Base-by-base conservation (phyloP, 1,140 invertebrate species). In the Drosophila ambigua region DNA sequence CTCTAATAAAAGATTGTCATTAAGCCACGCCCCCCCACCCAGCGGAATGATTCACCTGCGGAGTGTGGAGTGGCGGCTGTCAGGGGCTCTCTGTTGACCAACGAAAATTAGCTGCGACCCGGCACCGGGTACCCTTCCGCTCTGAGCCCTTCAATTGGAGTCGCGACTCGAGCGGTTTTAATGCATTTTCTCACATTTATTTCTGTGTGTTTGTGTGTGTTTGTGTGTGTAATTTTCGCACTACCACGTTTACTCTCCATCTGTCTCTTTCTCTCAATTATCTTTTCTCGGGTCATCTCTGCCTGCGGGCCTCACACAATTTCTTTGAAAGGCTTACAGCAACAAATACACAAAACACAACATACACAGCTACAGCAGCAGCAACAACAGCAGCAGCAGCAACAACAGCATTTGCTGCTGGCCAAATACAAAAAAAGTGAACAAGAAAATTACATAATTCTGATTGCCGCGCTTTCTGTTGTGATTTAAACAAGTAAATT, bases 391-490 rank as follows among this genome's bases (percentile, higher is more conserved):
- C 61, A 41, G 58, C 39, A 41, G 35, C 24, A 23, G 23, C 23
- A 23, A 23, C 23, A 23, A 23, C 23, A 46, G 51, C 48, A 49
- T 50, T 49, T 28, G 53, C 54, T 50, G 61, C 66, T 71, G 60
- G 46, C 65, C 66, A 80, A 77, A 82, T 65, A 62, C 23, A 68
- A 67, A 54, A 67, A 54, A 68, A 67, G 50, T 67, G 15, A 66
- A 66, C 8, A 35, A 35, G 20, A 61, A 77, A 82, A 79, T 83
- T 83, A 79, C 79, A 83, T 83, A 83, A 83, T 84, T 83, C 72
- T 71, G 60, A 65, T 55, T 44, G 73, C 75, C 44, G 64, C 15
- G 63, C 48, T 61, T 61, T 58, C 28, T 62, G 54, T 76, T 76
- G 69, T 71, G 64, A 57, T 61, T 80, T 64, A 76, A 39, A 39